phyloP scores from a whole-genome alignment of 2,113 vertebrate genomes.

The Craseonycteris thonglongyai region DNA sequence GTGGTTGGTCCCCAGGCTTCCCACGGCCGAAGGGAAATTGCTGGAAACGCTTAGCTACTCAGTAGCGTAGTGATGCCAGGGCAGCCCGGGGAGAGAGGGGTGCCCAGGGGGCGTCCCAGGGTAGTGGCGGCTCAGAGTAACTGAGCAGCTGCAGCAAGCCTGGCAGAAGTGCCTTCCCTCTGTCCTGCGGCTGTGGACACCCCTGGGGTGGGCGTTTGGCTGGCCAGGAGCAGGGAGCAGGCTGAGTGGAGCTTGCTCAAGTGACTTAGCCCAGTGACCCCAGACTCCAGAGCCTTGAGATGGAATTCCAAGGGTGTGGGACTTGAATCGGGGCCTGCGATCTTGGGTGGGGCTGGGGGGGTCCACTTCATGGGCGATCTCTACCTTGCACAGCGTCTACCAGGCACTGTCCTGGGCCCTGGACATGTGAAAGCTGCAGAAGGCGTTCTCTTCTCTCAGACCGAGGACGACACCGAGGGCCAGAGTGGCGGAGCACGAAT shows the following conservation, averaged over 20 bases:
- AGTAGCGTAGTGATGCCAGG: not conserved
- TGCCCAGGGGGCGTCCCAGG: accelerated
- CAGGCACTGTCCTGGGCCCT: not conserved
- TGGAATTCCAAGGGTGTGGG: not conserved
- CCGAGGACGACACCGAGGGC: not conserved
- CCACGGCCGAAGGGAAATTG: not conserved
- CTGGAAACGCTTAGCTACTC: not conserved
- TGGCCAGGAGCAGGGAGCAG: not conserved
- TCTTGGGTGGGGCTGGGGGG: not conserved
- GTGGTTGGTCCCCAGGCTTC: not conserved
- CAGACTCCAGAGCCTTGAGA: not conserved
- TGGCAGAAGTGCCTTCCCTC: not conserved
- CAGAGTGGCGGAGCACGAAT: not conserved
- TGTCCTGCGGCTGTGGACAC: not conserved
- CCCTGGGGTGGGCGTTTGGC: accelerated
- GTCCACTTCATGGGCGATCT: not conserved
- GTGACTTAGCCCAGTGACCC: not conserved
- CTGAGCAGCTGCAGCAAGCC: accelerated
- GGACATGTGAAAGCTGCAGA: not conserved
- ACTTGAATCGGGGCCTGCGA: not conserved
- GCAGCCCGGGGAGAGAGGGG: not conserved
- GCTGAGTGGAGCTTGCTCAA: not conserved
- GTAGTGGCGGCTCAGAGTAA: not conserved
- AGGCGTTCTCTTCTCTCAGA: not conserved
- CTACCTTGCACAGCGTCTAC: not conserved